phyloP scores from a whole-genome alignment of 1,140 invertebrate species.

The Euura lappo region DNA sequence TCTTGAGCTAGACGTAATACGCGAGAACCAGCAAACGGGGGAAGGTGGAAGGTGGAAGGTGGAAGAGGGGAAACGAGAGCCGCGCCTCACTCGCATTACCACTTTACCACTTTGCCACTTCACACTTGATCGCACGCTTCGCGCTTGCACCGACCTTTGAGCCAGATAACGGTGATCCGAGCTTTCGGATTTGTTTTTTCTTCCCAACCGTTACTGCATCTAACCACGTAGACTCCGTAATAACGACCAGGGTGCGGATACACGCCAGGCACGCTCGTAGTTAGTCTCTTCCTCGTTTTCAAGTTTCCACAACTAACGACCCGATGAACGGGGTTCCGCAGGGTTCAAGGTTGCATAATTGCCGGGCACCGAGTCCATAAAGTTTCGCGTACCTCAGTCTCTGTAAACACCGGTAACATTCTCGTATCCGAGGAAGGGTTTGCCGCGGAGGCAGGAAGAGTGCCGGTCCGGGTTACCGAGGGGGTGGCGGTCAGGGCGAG shows the following conservation, averaged over 20 bases:
- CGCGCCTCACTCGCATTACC: not conserved
- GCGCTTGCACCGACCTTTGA: not conserved
- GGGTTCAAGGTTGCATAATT: constrained; percentile 13
- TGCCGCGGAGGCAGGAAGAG: constrained; percentile 25
- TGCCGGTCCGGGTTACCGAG: constrained; percentile 16
- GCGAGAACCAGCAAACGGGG: too few species aligned
- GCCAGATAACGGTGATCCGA: not conserved
- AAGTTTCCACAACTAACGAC: too few species aligned
- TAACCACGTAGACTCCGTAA: too few species aligned
- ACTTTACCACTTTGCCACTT: constrained; percentile 1
- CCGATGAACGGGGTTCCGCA: not conserved
- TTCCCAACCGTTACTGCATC: too few species aligned
- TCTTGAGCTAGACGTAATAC: not conserved
- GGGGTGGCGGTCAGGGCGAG: constrained; percentile 10
- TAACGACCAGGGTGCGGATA: too few species aligned
- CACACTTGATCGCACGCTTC: not conserved
- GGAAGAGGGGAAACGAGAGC: not conserved
- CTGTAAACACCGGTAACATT: constrained; percentile 32
- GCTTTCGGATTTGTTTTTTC: not conserved
- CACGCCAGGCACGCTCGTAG: too few species aligned
- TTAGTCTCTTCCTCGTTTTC: too few species aligned
- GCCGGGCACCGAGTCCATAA: constrained; percentile 35
- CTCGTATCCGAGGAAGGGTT: not conserved
- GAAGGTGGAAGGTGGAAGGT: not conserved
- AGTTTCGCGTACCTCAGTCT: constrained; percentile 24